These are phyloP conservation scores for Pemphredon lugubris DNA, from an alignment of 2,888 invertebrate species.

Conservation along the genomic window DNA sequence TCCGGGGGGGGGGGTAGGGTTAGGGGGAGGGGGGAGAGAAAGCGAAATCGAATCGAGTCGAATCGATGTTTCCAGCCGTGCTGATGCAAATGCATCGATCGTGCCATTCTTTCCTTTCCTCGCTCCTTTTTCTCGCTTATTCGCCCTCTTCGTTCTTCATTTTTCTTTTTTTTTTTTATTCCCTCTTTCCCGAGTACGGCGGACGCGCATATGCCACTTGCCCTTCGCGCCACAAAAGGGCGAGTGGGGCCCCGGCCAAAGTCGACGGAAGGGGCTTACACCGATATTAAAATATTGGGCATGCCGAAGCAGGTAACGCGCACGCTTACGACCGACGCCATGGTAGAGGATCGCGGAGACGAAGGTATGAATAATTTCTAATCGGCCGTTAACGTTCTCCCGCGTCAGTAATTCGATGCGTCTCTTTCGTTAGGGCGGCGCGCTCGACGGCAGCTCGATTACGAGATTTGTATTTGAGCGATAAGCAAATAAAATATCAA, in stretches of 20 bases:
- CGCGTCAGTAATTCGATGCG: slow-evolving; percentile 53
- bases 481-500: too few species aligned
- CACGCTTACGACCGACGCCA: slow-evolving; percentile 53
- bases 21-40: slow-evolving; percentile 1
- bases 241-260: slow-evolving; percentile 18
- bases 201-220: slow-evolving; percentile 34
- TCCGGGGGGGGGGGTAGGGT: slow-evolving; percentile 19
- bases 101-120: slow-evolving; percentile 11
- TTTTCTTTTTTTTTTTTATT: not conserved
- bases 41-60: slow-evolving; percentile 59
- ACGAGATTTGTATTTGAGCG: too few species aligned
- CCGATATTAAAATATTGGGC: slow-evolving; percentile 30
- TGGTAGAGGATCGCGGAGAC: slow-evolving; percentile 1
- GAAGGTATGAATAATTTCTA: slow-evolving; percentile 63
- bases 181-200: too few species aligned
- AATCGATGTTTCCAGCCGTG: slow-evolving; percentile 60
- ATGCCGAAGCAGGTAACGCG: slow-evolving; percentile 48
- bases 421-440: not conserved
- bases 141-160: not conserved
- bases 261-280: slow-evolving; percentile 1
- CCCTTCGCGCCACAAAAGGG: not conserved
- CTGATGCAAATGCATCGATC: slow-evolving; percentile 43
- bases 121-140: slow-evolving; percentile 6
- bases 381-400: slow-evolving; percentile 60
- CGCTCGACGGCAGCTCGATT: too few species aligned